Conservation (phyloP, 2,888 invertebrate genomes). For the Ptychoptera albimana region DNA sequence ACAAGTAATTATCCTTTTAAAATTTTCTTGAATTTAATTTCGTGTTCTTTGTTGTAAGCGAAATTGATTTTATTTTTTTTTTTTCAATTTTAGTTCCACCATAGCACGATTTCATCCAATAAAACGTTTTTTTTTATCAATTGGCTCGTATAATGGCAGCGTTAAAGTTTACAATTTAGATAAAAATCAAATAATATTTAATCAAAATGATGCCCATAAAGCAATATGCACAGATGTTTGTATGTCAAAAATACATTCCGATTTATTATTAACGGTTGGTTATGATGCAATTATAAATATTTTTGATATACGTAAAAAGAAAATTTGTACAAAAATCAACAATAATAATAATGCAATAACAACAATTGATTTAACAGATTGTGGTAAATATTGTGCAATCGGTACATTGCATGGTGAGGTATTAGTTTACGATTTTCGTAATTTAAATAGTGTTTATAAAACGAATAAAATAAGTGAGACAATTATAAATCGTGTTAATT, state of each 20-base stretch:
- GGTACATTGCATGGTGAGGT: conserved; percentile 29
- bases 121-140: conserved; percentile 23
- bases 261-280: conserved; percentile 25
- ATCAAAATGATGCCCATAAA: conserved; percentile 20
- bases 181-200: conserved; percentile 20
- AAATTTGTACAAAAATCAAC: conserved; percentile 17
- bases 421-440: conserved; percentile 23
- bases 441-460: conserved; percentile 18
- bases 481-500: neutral
- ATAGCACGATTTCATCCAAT: conserved; percentile 26
- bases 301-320: conserved; percentile 24
- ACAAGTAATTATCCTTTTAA: conserved; percentile 16
- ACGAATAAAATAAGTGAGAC: conserved; percentile 19
- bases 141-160: conserved; percentile 24
- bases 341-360: conserved; percentile 22
- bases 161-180: conserved; percentile 25
- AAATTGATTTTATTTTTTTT: too few species aligned
- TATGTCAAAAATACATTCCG: conserved; percentile 21
- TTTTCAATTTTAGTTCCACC: conserved; percentile 19
- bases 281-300: conserved; percentile 27
- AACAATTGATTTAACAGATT: conserved; percentile 23
- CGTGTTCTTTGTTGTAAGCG: too few species aligned
- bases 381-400: conserved; percentile 25
- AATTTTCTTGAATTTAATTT: too few species aligned
- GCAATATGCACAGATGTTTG: conserved; percentile 27